These are phyloP conservation scores for Anthonomus grandis DNA, from an alignment of 1,140 invertebrate species.

Conservation along the genomic window DNA sequence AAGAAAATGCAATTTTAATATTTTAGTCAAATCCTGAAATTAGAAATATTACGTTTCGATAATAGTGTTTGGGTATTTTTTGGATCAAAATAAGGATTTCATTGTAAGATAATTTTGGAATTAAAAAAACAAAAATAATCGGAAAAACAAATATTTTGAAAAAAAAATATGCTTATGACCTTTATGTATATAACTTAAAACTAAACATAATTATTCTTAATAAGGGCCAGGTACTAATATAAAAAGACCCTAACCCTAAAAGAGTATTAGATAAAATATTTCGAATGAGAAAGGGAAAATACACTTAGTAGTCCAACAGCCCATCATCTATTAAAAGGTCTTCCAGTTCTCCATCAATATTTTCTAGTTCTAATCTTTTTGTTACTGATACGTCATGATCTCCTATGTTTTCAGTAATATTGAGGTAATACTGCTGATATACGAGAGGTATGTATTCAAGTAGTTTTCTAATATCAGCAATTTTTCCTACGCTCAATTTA, in stretches of 20 bases:
- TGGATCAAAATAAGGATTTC: background rate
- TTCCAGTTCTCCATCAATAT: too few relatives aligned
- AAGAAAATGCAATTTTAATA: background rate
- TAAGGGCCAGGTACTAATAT: background rate
- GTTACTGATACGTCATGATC: background rate
- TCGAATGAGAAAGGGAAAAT: too few relatives aligned
- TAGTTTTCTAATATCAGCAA: too few relatives aligned
- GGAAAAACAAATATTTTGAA: background rate
- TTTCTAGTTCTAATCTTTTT: background rate
- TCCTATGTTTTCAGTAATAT: background rate
- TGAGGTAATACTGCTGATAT: too few relatives aligned
- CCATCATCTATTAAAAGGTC: too few relatives aligned
- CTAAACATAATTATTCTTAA: background rate
- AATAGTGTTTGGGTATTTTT: conserved; percentile 1
- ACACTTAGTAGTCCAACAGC: background rate
- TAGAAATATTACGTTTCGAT: background rate
- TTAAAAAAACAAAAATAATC: background rate
- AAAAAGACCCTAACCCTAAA: background rate
- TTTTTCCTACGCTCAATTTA: background rate
- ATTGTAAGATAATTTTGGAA: background rate
- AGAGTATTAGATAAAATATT: background rate
- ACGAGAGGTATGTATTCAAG: background rate
- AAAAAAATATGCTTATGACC: conserved; percentile 3
- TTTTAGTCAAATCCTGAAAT: too few relatives aligned
- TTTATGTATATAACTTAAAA: conserved; percentile 4